Evolutionary conservation across 1,140 invertebrate genomes (phyloP).

Genomic region (Branchinecta lynchi): DNA sequence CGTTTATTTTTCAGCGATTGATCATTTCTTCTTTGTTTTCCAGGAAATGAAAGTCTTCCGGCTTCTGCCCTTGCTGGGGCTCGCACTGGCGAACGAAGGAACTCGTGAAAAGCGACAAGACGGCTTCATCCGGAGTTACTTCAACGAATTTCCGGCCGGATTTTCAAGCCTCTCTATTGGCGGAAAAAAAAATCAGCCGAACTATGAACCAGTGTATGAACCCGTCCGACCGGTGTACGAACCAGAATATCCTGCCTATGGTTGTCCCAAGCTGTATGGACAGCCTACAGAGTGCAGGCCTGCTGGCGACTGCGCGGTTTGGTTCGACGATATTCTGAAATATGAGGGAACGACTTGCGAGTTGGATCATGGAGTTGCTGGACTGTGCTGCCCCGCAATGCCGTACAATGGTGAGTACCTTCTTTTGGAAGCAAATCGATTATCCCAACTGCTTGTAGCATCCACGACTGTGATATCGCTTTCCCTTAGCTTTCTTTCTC

Average conservation of each 20-base stretch:
- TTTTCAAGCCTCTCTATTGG: conserved; percentile 2
- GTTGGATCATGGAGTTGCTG: conserved; percentile 17
- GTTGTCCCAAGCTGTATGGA: conserved; percentile 17
- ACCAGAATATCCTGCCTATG: neutral
- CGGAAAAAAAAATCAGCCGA: neutral
- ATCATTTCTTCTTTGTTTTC: neutral
- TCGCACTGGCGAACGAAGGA: neutral
- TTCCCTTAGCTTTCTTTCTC: too few species aligned
- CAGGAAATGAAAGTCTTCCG: neutral
- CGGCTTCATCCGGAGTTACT: neutral
- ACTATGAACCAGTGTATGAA: neutral
- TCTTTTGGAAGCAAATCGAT: neutral
- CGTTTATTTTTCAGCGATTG: too few species aligned
- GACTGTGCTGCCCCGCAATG: conserved; percentile 17
- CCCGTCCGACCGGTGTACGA: neutral
- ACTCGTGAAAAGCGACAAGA: neutral
- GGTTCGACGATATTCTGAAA: conserved; percentile 15
- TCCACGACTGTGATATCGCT: too few species aligned
- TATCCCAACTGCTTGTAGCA: too few species aligned
- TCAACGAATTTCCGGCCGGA: neutral
- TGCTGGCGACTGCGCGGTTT: conserved; percentile 17
- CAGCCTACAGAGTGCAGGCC: conserved; percentile 17
- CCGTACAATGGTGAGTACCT: conserved; percentile 19
- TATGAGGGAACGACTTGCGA: conserved; percentile 14
- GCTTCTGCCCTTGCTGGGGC: neutral